These are phyloP conservation scores for Mizuhopecten yessoensis DNA, from an alignment of 1,140 invertebrate species.

Conservation along the genomic window DNA sequence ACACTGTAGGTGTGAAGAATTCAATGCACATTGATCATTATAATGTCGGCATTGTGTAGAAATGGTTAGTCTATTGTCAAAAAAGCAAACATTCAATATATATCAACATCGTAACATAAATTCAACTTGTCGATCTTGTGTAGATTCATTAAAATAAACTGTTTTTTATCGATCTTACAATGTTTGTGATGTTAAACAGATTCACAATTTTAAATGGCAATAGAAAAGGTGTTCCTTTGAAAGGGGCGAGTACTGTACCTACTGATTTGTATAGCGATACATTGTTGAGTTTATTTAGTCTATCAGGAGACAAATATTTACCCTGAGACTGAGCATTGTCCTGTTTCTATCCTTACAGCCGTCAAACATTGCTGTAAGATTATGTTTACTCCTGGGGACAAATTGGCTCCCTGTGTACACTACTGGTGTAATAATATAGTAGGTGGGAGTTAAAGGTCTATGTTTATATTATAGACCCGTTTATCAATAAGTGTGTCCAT, in stretches of 20 bases:
- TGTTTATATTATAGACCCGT: too few species aligned
- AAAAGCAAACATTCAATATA: neutral
- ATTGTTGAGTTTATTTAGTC: neutral
- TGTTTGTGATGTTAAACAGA: neutral
- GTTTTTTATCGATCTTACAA: constrained; percentile 19
- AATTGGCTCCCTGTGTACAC: too few species aligned
- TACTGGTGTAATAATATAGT: too few species aligned
- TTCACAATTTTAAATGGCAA: neutral
- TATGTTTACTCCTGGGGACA: too few species aligned
- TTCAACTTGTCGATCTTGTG: neutral
- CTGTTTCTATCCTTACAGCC: neutral
- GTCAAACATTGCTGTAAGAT: neutral
- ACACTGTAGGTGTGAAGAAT: neutral
- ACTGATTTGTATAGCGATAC: constrained; percentile 2
- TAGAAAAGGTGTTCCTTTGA: neutral
- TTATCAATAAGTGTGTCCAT: too few species aligned
- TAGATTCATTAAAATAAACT: constrained; percentile 9
- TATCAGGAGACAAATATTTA: constrained; percentile 6
- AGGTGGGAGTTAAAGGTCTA: too few species aligned
- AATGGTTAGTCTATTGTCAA: neutral
- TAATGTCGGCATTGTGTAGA: neutral
- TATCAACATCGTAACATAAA: neutral
- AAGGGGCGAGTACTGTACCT: neutral
- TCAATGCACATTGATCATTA: neutral
- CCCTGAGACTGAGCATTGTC: neutral